Evolutionary conservation across 2,888 invertebrate species (phyloP).

Genomic region (Megastigmus dorsalis): DNA sequence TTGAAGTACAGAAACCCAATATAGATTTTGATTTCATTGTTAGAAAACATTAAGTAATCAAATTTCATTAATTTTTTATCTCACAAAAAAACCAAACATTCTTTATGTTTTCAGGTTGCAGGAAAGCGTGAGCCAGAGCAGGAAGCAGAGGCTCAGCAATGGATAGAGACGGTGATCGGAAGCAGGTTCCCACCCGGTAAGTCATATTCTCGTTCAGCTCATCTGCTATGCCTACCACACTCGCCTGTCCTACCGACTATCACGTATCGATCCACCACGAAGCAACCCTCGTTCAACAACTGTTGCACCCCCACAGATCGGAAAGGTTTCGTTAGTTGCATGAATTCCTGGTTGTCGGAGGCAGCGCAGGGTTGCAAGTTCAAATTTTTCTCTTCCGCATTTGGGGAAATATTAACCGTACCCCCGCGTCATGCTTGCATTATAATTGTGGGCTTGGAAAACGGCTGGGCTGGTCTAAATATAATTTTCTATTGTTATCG

Average conservation of each 20-base stretch:
- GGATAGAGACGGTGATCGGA: constrained; percentile 89
- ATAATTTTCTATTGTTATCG: no score
- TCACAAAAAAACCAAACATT: no score
- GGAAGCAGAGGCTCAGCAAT: constrained; percentile 87
- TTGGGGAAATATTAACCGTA: not conserved
- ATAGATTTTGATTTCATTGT: no score
- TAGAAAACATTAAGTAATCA: no score
- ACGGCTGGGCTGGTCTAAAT: no score
- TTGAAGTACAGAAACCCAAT: no score
- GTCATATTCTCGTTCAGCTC: constrained; percentile 30
- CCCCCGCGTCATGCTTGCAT: not conserved
- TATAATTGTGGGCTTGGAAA: no score
- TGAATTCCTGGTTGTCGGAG: constrained; percentile 63
- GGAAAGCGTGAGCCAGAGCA: constrained; percentile 88
- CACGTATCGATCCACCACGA: constrained; percentile 27
- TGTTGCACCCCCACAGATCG: not conserved
- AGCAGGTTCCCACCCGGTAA: constrained; percentile 82
- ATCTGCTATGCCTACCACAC: not conserved
- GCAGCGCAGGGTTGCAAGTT: constrained; percentile 66
- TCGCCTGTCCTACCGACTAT: not conserved
- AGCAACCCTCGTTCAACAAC: constrained; percentile 18
- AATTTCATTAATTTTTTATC: no score
- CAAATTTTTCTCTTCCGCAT: constrained; percentile 30
- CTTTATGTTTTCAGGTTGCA: constrained; percentile 83
- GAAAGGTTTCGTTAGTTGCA: no score